Evolutionary conservation across 2,888 invertebrate species (phyloP).

Genomic region (Leptopterna dolabrata): DNA sequence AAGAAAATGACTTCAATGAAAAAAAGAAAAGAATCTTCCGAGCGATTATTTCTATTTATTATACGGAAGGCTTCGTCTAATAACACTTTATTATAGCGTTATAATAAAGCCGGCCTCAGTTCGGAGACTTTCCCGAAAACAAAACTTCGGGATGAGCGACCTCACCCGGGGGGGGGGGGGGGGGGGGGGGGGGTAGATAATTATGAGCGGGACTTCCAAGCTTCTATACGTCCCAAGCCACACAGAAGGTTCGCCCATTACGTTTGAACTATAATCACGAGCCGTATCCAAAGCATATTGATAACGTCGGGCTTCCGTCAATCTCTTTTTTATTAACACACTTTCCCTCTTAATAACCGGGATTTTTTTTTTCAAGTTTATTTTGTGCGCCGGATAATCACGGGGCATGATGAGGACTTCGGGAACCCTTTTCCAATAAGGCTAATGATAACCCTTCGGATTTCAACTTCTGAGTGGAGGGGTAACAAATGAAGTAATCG

Average conservation of each 20-base stretch:
- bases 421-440: neutral
- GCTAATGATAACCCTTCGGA: conserved; percentile 19
- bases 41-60: conserved; percentile 54
- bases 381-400: conserved; percentile 5
- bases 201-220: neutral
- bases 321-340: conserved; percentile 33
- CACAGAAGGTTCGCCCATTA: conserved; percentile 27
- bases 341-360: conserved; percentile 38
- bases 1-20: neutral
- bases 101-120: conserved; percentile 44
- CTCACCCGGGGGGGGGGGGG: neutral
- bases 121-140: conserved; percentile 4
- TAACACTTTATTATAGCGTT: conserved; percentile 55
- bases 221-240: neutral
- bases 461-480: neutral
- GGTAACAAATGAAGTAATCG: conserved; percentile 18
- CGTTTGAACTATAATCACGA: conserved; percentile 35
- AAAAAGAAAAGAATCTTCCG: conserved; percentile 18
- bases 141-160: neutral
- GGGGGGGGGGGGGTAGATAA: neutral
- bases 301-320: conserved; percentile 52
- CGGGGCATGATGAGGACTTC: neutral
- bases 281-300: conserved; percentile 18
- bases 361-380: neutral
- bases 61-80: conserved; percentile 50